phyloP scores from a whole-genome alignment of 2,113 vertebrate species.

The Bubo scandiacus region DNA sequence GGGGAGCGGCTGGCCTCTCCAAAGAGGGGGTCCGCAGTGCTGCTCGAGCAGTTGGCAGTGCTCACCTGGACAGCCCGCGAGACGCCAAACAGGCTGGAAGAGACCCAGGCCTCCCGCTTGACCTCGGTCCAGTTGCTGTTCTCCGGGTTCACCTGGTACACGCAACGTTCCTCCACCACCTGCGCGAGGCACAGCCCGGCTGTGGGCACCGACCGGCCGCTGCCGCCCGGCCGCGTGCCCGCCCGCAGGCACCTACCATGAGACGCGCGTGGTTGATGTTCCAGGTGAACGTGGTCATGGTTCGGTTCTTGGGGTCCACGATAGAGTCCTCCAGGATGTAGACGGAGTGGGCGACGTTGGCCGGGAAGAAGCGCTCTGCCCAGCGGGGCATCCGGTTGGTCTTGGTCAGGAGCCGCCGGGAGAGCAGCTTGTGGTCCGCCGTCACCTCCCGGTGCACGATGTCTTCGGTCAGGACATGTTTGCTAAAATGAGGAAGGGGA shows the following conservation, averaged over 20 bases:
- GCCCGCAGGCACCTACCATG: conserved; percentile 75
- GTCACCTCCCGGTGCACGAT: conserved; percentile 95
- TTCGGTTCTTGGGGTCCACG: conserved; percentile 90
- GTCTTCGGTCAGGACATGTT: conserved; percentile 97
- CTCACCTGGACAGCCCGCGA: conserved; percentile 93
- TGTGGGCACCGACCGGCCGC: not conserved
- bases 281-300: conserved; percentile 95
- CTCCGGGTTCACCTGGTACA: conserved; percentile 86
- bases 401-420: conserved; percentile 96
- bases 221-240: rapidly evolving
- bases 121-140: conserved; percentile 92
- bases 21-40: rapidly evolving
- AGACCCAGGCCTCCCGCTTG: conserved; percentile 93
- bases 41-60: rapidly evolving
- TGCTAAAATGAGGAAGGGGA: conserved; percentile 70
- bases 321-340: conserved; percentile 97
- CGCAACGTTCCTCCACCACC: conserved; percentile 91
- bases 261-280: conserved; percentile 93
- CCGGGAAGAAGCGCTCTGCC: conserved; percentile 92
- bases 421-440: conserved; percentile 90
- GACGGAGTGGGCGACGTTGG: conserved; percentile 89
- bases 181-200: not conserved
- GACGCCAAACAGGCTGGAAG: conserved; percentile 89
- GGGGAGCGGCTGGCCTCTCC: not conserved
- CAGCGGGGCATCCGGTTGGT: conserved; percentile 92